A percentile compares a stretch with the other conserved stretches of the same genome.
phyloP scores from a whole-genome alignment of 1,140 invertebrate species.

The Pseudomyrmex concolor region DNA sequence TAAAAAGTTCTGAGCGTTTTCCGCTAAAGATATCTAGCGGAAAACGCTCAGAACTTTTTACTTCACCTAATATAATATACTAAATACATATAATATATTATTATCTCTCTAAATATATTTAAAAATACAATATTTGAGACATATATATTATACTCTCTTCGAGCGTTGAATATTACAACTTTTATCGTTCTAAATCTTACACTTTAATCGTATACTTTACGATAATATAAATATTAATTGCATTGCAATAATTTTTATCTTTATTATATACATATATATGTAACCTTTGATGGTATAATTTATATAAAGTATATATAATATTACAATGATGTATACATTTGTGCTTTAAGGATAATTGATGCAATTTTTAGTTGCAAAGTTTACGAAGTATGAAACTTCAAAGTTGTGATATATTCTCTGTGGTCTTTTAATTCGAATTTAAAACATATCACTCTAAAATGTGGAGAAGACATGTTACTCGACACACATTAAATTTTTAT shows the following conservation, averaged over 20 bases:
- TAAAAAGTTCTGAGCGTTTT: no score
- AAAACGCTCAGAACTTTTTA: no score
- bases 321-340: constrained; percentile 19
- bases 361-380: background rate
- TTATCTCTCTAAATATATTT: no score
- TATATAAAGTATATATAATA: constrained; percentile 12
- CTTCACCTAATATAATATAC: constrained; percentile 17
- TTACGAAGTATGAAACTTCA: constrained; percentile 27
- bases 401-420: constrained; percentile 41
- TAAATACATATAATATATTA: constrained; percentile 6
- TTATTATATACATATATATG: constrained; percentile 23
- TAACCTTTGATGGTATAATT: background rate
- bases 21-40: no score
- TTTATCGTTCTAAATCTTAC: constrained; percentile 2
- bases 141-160: constrained; percentile 19
- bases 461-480: constrained; percentile 31
- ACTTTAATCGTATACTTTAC: background rate
- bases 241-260: constrained; percentile 27
- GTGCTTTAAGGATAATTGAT: constrained; percentile 18
- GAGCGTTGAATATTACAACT: constrained; percentile 8
- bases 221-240: constrained; percentile 19
- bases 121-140: background rate
- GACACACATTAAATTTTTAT: constrained; percentile 44
- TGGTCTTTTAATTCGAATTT: constrained; percentile 32
- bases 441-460: constrained; percentile 25